phyloP scores from a whole-genome alignment of 2,797 vertebrate genomes.

The Eurystomus glaucurus region DNA sequence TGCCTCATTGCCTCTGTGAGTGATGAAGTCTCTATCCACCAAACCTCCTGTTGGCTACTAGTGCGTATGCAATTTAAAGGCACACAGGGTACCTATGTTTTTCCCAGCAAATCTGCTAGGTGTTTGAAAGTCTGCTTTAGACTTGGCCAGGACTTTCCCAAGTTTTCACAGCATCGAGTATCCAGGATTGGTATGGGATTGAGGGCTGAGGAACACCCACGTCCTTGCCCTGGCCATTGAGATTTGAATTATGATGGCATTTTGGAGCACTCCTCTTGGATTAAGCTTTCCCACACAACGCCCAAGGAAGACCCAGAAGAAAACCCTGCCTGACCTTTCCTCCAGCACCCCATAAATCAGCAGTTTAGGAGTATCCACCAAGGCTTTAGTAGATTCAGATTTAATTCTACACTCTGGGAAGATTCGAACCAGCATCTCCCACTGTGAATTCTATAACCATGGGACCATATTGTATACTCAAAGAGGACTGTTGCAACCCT shows the following conservation, averaged over 20 bases:
- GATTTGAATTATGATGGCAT: neutral
- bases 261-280: neutral
- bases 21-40: neutral
- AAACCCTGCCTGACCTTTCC: neutral
- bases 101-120: neutral
- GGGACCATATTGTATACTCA: neutral
- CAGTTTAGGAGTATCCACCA: neutral
- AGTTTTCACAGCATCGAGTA: neutral
- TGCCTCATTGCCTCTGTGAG: neutral
- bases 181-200: fast-evolving
- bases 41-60: neutral
- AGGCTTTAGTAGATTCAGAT: neutral
- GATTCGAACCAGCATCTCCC: neutral
- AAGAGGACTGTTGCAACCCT: neutral
- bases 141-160: neutral
- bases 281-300: neutral
- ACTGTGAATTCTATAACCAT: neutral
- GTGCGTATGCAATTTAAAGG: neutral
- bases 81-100: fast-evolving
- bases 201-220: neutral
- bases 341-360: neutral
- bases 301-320: neutral
- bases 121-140: neutral
- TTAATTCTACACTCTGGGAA: neutral
- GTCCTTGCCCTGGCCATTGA: neutral